Evolutionary conservation across 2,797 vertebrate species (phyloP).

Genomic region (Cyclura pinguis): DNA sequence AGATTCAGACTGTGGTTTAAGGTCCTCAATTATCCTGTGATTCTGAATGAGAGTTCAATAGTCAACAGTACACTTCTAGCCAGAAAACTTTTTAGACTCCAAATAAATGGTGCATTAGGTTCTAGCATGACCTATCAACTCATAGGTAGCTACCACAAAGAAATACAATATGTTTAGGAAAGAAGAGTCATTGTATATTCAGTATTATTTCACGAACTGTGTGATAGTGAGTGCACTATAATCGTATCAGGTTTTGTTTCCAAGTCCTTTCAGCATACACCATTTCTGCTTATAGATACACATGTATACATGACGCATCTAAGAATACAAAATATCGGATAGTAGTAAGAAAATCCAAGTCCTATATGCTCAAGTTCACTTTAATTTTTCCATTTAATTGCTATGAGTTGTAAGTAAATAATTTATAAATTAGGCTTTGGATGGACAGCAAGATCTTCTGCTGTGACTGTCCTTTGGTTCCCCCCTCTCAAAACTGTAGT

Average conservation of each 20-base stretch:
- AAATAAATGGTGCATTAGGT: too few relatives aligned
- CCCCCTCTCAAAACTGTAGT: too few relatives aligned
- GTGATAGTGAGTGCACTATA: background rate
- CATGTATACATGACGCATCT: too few relatives aligned
- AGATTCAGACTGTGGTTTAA: background rate
- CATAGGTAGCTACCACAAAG: background rate
- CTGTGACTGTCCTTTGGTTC: constrained; percentile 21
- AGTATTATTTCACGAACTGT: background rate
- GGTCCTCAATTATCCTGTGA: background rate
- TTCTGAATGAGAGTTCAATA: background rate
- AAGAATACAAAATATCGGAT: background rate
- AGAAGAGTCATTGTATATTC: background rate
- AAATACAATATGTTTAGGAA: background rate
- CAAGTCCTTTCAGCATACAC: background rate
- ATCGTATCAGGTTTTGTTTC: background rate
- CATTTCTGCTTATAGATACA: background rate
- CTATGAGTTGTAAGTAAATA: rapidly evolving
- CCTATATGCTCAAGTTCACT: background rate
- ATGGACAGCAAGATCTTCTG: too few relatives aligned
- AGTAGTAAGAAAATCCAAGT: background rate
- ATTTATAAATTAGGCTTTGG: constrained; percentile 41
- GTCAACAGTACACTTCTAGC: background rate
- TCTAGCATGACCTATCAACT: background rate
- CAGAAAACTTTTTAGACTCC: background rate
- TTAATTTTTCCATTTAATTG: background rate